These are phyloP conservation scores for Megaleporinus macrocephalus DNA, from an alignment of 2,113 vertebrate species.

Conservation along the genomic window DNA sequence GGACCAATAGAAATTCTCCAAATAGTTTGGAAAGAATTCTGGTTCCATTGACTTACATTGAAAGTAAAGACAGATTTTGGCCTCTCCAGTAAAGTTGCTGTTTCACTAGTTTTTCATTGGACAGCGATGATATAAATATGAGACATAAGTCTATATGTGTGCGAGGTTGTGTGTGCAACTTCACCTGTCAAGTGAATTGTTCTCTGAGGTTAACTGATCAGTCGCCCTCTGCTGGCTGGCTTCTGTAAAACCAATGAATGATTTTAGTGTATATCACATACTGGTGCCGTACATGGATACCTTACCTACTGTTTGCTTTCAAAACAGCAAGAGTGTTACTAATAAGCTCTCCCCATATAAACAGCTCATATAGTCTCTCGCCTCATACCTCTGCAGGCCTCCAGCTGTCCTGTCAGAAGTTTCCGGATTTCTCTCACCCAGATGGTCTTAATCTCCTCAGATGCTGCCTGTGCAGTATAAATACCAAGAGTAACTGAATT, in stretches of 20 bases:
- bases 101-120: too few species aligned
- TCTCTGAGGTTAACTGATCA: slow-evolving; percentile 80
- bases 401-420: slow-evolving; percentile 93
- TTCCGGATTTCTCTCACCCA: slow-evolving; percentile 98
- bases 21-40: too few species aligned
- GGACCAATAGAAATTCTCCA: too few species aligned
- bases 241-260: slow-evolving; percentile 69
- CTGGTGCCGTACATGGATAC: background rate
- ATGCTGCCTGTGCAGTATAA: slow-evolving; percentile 79
- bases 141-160: too few species aligned
- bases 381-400: slow-evolving; percentile 89
- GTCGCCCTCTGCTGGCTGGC: slow-evolving; percentile 88
- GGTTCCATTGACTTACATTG: too few species aligned
- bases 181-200: slow-evolving; percentile 35
- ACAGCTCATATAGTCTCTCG: background rate
- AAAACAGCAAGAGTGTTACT: background rate
- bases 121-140: too few species aligned
- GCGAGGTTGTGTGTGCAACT: background rate
- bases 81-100: too few species aligned
- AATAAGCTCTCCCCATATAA: background rate
- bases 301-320: background rate
- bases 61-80: too few species aligned
- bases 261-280: background rate
- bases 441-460: slow-evolving; percentile 89
- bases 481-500: background rate